These are phyloP conservation scores for Epinephelus moara DNA, from an alignment of 2,113 vertebrate genomes.

Conservation along the genomic window DNA sequence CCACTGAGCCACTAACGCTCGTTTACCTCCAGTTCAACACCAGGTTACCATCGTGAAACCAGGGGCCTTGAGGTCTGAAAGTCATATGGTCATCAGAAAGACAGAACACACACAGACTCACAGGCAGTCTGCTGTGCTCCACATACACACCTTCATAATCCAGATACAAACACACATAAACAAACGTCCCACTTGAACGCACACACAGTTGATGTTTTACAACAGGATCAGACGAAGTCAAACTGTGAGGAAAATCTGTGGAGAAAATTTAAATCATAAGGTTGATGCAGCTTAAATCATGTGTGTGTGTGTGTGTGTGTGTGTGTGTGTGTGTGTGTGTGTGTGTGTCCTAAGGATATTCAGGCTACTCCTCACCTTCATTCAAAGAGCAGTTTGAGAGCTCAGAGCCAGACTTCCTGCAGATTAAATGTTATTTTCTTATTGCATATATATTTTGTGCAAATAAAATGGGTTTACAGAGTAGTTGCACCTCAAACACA, in stretches of 20 bases:
- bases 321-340: not conserved
- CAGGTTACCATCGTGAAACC: not conserved
- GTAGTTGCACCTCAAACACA: no score
- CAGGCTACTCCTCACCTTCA: not conserved
- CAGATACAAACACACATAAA: not conserved
- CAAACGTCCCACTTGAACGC: not conserved
- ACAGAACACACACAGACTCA: not conserved
- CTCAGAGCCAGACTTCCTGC: no score
- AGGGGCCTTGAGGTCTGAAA: not conserved
- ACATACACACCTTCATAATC: not conserved
- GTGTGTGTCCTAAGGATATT: not conserved
- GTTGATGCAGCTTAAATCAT: not conserved
- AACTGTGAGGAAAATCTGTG: conserved; percentile 26
- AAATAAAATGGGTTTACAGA: no score
- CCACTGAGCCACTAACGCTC: not conserved
- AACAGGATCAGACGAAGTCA: conserved; percentile 28
- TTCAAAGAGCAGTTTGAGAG: no score
- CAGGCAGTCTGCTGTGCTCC: not conserved
- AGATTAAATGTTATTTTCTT: no score
- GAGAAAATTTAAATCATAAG: conserved; percentile 29
- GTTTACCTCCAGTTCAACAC: not conserved
- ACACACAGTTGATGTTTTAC: conserved; percentile 10
- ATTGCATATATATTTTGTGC: no score
- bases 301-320: conserved; percentile 15
- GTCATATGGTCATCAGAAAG: not conserved